phyloP scores from a whole-genome alignment of 2,113 vertebrate species.

The Orcinus orca region DNA sequence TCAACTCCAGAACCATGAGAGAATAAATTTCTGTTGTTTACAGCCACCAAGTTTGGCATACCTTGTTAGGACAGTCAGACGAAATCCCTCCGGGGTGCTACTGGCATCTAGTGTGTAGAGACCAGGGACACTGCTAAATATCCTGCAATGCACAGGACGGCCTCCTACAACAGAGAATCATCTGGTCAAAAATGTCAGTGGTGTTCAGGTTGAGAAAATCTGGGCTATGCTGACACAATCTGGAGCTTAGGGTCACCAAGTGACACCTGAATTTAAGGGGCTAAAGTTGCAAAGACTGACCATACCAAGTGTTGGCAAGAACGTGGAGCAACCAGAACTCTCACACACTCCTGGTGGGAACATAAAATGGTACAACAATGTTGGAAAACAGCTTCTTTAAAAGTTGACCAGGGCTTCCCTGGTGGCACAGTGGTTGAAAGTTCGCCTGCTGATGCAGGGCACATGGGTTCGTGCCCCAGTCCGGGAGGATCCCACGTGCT shows the following conservation, averaged over 20 bases:
- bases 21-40: not conserved
- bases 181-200: not conserved
- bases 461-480: no score
- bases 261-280: not conserved
- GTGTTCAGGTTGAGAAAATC: not conserved
- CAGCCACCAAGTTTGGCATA: not conserved
- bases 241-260: not conserved
- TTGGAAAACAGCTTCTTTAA: not conserved
- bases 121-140: not conserved
- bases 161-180: not conserved
- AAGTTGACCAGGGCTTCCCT: not conserved
- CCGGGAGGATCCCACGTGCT: no score
- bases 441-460: no score
- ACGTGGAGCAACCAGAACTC: not conserved
- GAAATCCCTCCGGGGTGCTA: not conserved
- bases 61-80: not conserved
- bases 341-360: not conserved
- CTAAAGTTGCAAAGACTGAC: not conserved
- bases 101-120: not conserved
- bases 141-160: not conserved
- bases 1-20: not conserved
- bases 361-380: not conserved
- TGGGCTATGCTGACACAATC: not conserved
- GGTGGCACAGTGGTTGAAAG: no score
- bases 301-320: not conserved